Evolutionary conservation across 2,888 invertebrate genomes (phyloP), one percentile per base, ranked within the genome.

Genomic region (Pammene fasciana): DNA sequence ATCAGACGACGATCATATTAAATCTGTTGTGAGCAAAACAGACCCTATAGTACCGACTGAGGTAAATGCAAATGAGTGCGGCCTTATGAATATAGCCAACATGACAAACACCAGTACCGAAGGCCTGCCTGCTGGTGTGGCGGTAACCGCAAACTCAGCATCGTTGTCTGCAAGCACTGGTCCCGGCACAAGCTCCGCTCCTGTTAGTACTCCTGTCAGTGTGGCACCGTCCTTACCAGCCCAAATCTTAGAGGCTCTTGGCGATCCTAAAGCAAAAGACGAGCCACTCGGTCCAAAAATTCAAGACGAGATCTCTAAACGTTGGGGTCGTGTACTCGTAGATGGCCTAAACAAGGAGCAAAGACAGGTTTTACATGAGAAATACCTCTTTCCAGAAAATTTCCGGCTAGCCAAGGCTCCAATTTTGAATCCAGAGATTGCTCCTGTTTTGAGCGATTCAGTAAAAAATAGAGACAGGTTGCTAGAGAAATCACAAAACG

Each of bases 261-360:
- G 43, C 13, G 43, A 43, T 11, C 43, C 43, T 43, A 43, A 43
- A 43, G 43, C 43, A 1, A 43, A 43, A 11, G 43, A 43, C 10
- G 43, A 43, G 5, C 43, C 43, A 43, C 43, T 43, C 11, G 43
- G 43, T 43, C 43, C 43, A 1, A 43, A 43, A 43, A 43, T 62
- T n/a, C 48, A 13, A 13, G 64, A 64, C 1, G 64, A 64, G 34
- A 45, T 65, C 13, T 41, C 65, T 55, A 41, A 65, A 65, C 65
- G 65, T n/a, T 65, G 65, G 65, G 65, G 55, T 34, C 18, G 55
- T 13, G 43, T 43, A 13, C 43, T 43, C 1, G 43, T 11, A 10
- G 43, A 43, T 13, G 43, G 43, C 10, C 43, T 43, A 1, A 43
- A 43, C 43, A 43, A 43, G 13, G 43, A 43, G 13, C 43, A 43